These are phyloP conservation scores for Poecilus cupreus DNA, from an alignment of 2,888 invertebrate species.

Conservation along the genomic window DNA sequence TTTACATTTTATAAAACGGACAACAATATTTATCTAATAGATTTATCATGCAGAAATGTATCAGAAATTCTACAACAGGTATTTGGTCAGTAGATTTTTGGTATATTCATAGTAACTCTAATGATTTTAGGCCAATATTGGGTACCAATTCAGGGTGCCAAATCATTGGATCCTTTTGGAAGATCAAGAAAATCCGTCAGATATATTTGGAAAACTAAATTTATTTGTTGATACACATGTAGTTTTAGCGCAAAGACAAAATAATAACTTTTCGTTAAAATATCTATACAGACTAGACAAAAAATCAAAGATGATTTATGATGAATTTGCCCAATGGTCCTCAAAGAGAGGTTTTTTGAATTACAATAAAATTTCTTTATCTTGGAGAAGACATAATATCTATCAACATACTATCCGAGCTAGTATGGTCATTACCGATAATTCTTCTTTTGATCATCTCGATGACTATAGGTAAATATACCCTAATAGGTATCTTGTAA, in stretches of 20 bases:
- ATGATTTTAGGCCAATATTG: conserved; percentile 5
- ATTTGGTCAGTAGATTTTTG: no score
- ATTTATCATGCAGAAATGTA: no score
- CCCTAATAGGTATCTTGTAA: not conserved
- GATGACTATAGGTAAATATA: conserved; percentile 16
- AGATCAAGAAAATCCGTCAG: not conserved
- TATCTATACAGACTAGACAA: not conserved
- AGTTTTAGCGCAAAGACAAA: not conserved
- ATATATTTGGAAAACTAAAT: not conserved
- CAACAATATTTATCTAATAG: no score
- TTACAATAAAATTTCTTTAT: not conserved
- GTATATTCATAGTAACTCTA: no score
- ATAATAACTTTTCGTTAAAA: not conserved
- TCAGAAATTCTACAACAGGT: no score
- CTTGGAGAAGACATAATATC: not conserved
- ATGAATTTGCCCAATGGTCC: not conserved
- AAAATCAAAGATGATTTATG: not conserved
- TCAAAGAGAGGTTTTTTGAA: not conserved
- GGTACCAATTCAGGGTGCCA: not conserved
- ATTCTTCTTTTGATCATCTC: not conserved
- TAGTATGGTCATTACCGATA: not conserved
- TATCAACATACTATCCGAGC: not conserved
- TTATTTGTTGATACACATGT: not conserved
- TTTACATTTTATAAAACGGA: no score
- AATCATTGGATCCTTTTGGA: not conserved